phyloP scores from a whole-genome alignment of 2,888 invertebrate species.

The Melikaiella ostensackeni region DNA sequence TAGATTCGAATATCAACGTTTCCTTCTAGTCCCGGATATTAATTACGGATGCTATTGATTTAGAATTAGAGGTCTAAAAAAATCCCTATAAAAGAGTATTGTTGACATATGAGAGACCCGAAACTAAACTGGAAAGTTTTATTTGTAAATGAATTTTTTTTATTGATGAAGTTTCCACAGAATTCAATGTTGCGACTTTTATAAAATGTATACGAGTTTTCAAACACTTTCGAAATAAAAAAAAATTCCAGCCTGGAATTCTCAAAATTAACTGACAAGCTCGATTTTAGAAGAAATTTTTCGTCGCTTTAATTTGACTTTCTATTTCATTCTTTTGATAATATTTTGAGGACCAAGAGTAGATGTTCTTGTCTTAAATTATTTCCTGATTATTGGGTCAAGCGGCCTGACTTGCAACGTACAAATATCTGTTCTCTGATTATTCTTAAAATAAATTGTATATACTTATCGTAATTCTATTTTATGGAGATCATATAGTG shows the following conservation, averaged over 20 bases:
- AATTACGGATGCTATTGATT: slow-evolving; percentile 12
- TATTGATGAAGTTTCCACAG: neutral
- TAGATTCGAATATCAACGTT: slow-evolving; percentile 14
- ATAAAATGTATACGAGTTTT: neutral
- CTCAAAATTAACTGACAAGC: neutral
- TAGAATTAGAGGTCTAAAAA: slow-evolving; percentile 22
- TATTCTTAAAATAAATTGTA: slow-evolving; percentile 30
- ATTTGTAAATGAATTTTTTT: neutral
- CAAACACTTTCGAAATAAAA: neutral
- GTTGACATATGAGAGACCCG: slow-evolving; percentile 15
- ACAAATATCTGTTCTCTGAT: slow-evolving; percentile 36
- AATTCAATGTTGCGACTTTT: neutral
- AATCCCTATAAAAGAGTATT: slow-evolving; percentile 9
- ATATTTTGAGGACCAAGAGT: slow-evolving; percentile 28
- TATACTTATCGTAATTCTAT: slow-evolving; percentile 33
- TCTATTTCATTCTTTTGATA: neutral
- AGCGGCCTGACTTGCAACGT: slow-evolving; percentile 37
- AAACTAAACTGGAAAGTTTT: slow-evolving; percentile 8
- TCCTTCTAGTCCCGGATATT: slow-evolving; percentile 13
- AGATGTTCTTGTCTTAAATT: slow-evolving; percentile 1
- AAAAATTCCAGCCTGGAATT: neutral
- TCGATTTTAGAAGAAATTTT: neutral
- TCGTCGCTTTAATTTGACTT: neutral
- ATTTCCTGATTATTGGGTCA: slow-evolving; percentile 25
- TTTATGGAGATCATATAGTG: slow-evolving; percentile 30